Base-by-base conservation (phyloP, 2,797 vertebrate genomes). In the Tarsius wallacei region DNA sequence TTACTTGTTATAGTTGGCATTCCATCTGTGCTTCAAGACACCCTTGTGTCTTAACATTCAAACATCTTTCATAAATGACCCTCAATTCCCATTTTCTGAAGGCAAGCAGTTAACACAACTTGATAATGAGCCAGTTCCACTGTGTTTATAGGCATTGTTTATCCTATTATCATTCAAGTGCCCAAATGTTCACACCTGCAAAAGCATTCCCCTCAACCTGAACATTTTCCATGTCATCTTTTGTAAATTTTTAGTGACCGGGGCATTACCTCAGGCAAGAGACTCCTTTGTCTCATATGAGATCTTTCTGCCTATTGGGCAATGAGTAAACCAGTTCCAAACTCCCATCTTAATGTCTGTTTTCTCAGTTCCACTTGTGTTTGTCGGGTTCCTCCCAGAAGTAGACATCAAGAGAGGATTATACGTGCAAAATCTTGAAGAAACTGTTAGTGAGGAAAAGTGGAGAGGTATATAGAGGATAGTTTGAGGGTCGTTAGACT, bases 381-480 rank as follows among this genome's bases (percentile, higher is more conserved):
- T 80, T 59, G 7, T 36, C 57, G n/a, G 31, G 4, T 1, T 90
- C 21, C 8, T 90, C 24, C 7, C 3, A 22, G 53, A 70, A 85
- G 47, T 14, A 53, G 22, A 63, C 3, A 14, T 7, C 19, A 86
- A 86, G 12, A 59, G 10, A 73, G 26, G 3, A 36, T 85, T 73
- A 68, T 14, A 64, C 53, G 42, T 24, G 0, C 4, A 85, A 22
- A 2, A 0, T 14, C 24, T 2, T 31, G 2, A 36, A 14, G 9
- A 2, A 47, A 36, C 51, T 36, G 5, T 10, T 47, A 61, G 5
- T 49, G 26, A 88, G 24, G 12, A 13, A 47, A 91, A 78, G 19
- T 33, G 6, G 12, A 15, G 10, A 93, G 42, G 8, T 51, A 61
- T 71, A 3, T 33, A 61, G 21, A 86, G 51, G 22, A 28, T 26